These are phyloP conservation scores for Clytia hemisphaerica DNA, from an alignment of 30 jellyfish, hydroid and myxozoan genomes.

Conservation along the genomic window DNA sequence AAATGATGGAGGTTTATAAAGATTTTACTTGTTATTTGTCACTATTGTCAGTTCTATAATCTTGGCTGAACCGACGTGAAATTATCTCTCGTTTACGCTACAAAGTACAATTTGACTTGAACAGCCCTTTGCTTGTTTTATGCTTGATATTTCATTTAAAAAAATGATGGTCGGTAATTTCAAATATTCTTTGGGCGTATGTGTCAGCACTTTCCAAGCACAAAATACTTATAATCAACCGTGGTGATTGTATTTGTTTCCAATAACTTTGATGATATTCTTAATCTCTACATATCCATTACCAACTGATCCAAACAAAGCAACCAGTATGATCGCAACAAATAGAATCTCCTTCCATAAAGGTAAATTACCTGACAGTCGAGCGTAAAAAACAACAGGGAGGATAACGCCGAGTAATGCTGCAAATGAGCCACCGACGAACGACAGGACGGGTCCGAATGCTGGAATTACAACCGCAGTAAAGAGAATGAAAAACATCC, in stretches of 20 bases:
- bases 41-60: no score
- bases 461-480: slow-evolving; percentile 62
- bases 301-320: slow-evolving; percentile 71
- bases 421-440: slow-evolving; percentile 88
- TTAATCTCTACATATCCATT: slow-evolving; percentile 73
- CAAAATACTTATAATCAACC: no score
- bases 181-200: no score
- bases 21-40: no score
- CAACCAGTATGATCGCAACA: slow-evolving; percentile 38
- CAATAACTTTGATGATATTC: slow-evolving; percentile 58
- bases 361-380: slow-evolving; percentile 40
- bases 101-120: no score
- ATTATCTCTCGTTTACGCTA: no score
- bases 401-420: slow-evolving; percentile 66
- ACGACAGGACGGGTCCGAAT: slow-evolving; percentile 88
- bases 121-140: no score
- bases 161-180: no score
- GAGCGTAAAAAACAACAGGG: slow-evolving; percentile 75
- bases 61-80: no score
- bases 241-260: slow-evolving; percentile 45
- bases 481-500: slow-evolving; percentile 44
- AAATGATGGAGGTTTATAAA: no score
- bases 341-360: slow-evolving; percentile 32
- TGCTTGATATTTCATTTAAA: no score
- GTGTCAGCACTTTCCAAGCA: no score